Percentiles rank a stretch among this genome's conserved stretches.
These are phyloP conservation scores for Anguilla obscura DNA, from an alignment of 2,797 vertebrate species.

Conservation along the genomic window DNA sequence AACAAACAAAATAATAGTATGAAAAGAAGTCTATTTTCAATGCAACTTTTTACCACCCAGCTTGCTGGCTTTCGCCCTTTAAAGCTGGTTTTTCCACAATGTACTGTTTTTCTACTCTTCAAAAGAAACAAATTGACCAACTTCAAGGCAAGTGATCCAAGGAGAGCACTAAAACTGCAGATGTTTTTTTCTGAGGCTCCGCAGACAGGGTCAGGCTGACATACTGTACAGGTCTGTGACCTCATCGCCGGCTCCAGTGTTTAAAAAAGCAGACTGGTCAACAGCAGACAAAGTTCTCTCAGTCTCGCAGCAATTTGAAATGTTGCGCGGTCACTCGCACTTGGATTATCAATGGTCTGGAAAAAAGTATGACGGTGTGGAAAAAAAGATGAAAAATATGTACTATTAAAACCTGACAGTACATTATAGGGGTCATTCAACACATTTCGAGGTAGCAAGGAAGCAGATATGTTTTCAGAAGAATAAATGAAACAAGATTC, in stretches of 20 bases:
- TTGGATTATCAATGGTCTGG: background rate
- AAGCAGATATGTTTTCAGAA: background rate
- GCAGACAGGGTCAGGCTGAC: background rate
- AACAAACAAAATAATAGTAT: background rate
- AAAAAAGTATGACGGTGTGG: background rate
- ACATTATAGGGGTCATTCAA: background rate
- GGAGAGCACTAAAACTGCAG: background rate
- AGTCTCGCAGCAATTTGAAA: background rate
- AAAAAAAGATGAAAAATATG: conserved; percentile 3
- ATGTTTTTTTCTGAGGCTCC: background rate
- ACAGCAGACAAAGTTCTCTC: background rate
- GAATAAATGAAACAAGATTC: conserved; percentile 4
- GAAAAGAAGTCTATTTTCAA: background rate
- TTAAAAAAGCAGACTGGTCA: background rate
- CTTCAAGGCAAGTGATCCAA: background rate
- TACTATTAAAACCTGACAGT: conserved; percentile 11
- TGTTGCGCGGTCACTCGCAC: background rate
- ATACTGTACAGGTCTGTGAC: background rate
- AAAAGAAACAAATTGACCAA: background rate
- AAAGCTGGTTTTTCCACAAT: background rate
- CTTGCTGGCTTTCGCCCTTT: background rate
- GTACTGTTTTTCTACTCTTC: background rate
- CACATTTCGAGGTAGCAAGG: background rate
- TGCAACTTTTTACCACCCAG: background rate
- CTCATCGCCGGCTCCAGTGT: background rate